phyloP scores from a whole-genome alignment of 2,797 vertebrate species.

The Loriculus beryllinus region DNA sequence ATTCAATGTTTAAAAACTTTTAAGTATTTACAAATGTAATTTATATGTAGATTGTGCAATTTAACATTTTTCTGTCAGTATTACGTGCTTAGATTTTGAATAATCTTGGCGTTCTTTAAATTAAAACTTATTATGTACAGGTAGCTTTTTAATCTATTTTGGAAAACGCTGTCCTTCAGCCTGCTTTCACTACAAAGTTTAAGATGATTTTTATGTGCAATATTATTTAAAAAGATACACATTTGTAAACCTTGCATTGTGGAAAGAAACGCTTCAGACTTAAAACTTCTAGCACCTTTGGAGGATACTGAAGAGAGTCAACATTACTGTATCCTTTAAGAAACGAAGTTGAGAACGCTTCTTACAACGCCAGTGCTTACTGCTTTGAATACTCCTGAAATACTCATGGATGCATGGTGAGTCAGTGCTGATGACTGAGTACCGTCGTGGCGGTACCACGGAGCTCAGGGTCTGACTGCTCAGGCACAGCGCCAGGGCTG shows the following conservation, averaged over 20 bases:
- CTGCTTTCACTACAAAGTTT: slow-evolving; percentile 61
- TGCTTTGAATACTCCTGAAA: neutral
- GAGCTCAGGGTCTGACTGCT: neutral
- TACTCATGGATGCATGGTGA: fast-evolving
- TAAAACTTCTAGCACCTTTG: slow-evolving; percentile 41
- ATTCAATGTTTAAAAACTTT: slow-evolving; percentile 65
- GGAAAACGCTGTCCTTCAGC: slow-evolving; percentile 58
- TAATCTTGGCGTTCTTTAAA: slow-evolving; percentile 71
- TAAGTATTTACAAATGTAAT: slow-evolving; percentile 72
- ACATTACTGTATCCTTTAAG: slow-evolving; percentile 2
- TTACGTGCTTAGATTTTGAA: slow-evolving; percentile 72
- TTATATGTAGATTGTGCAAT: slow-evolving; percentile 73
- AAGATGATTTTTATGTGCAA: slow-evolving; percentile 71
- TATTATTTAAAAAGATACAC: slow-evolving; percentile 66
- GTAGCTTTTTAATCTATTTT: slow-evolving; percentile 66
- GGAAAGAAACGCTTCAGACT: slow-evolving; percentile 32
- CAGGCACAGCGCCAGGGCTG: neutral
- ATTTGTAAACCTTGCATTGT: slow-evolving; percentile 48
- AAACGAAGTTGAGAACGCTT: neutral
- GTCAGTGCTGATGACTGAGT: neutral
- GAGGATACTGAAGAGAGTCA: slow-evolving; percentile 3
- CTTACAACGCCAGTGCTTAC: neutral
- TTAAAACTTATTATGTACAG: slow-evolving; percentile 67
- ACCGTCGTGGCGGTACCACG: neutral
- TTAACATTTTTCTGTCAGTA: slow-evolving; percentile 73